Conservation (phyloP, 1,140 invertebrate species). For the Hylyphantes graminicola region DNA sequence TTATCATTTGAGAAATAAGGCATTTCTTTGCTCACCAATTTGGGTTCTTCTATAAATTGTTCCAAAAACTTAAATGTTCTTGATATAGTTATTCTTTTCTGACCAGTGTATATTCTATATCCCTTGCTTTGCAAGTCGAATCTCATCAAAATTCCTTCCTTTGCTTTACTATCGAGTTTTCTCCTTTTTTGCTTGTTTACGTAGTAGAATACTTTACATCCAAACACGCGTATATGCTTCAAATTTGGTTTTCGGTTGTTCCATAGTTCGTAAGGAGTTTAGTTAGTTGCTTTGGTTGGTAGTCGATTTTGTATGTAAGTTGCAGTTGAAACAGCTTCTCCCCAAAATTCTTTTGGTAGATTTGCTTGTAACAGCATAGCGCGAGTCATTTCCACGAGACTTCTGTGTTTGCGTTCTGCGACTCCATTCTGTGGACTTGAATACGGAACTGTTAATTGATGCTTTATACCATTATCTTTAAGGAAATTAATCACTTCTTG, state of each 20-base stretch:
- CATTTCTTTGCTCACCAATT: no score
- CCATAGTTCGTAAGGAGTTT: no score
- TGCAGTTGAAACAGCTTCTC: constrained; percentile 68
- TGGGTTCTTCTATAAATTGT: background rate
- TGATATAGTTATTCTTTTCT: background rate
- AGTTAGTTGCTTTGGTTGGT: no score
- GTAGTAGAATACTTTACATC: constrained; percentile 48
- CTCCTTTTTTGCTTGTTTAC: constrained; percentile 61
- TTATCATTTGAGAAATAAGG: no score
- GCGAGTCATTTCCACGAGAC: constrained; percentile 67
- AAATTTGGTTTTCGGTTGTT: no score
- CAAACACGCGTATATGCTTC: no score
- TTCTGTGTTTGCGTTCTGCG: constrained; percentile 69
- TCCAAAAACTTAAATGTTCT: constrained; percentile 6
- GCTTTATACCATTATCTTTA: constrained; percentile 67
- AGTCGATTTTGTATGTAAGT: constrained; percentile 61
- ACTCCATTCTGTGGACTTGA: constrained; percentile 71
- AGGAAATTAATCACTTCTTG: constrained; percentile 49
- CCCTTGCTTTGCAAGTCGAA: constrained; percentile 33
- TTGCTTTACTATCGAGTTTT: constrained; percentile 45
- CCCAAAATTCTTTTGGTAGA: constrained; percentile 59
- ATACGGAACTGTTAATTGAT: constrained; percentile 68
- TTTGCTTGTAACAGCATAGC: constrained; percentile 66
- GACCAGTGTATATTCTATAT: background rate
- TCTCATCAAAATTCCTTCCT: constrained; percentile 31